Conservation (phyloP, 2,888 invertebrate genomes). For the Acrobeloides nanus region DNA sequence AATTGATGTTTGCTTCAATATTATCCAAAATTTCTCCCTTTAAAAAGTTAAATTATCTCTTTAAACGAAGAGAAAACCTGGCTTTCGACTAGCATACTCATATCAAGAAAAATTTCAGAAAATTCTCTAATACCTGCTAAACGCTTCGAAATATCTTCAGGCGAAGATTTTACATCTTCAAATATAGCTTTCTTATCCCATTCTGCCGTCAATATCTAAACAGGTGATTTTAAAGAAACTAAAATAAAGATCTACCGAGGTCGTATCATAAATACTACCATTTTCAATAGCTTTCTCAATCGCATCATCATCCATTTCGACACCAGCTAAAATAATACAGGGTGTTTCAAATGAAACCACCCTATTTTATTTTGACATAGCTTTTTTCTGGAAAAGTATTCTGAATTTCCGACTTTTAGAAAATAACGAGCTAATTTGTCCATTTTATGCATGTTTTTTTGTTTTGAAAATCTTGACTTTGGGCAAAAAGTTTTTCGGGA, state of each 20-base stretch:
- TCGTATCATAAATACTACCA: conserved; percentile 26
- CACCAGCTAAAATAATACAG: conserved; percentile 16
- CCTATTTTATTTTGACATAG: too few species aligned
- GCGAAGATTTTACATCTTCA: conserved; percentile 33
- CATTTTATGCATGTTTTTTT: too few species aligned
- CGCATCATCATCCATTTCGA: conserved; percentile 25
- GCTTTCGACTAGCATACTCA: conserved; percentile 32
- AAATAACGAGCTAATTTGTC: too few species aligned
- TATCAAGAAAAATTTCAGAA: conserved; percentile 35
- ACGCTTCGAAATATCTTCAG: conserved; percentile 27
- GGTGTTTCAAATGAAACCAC: too few species aligned
- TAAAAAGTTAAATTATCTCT: too few species aligned
- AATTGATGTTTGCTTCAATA: conserved; percentile 24
- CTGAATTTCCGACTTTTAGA: too few species aligned
- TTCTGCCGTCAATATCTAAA: conserved; percentile 30
- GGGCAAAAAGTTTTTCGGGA: too few species aligned
- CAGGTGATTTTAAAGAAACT: too few species aligned
- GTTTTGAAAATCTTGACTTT: too few species aligned
- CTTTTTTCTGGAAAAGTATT: too few species aligned
- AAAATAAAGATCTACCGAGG: conserved; percentile 11
- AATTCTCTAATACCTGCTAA: conserved; percentile 31
- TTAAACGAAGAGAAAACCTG: conserved; percentile 18
- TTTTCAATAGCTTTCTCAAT: conserved; percentile 24
- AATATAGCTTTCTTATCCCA: conserved; percentile 30
- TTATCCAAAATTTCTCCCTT: conserved; percentile 28